Base-by-base conservation (phyloP, 35 echinoderm and acorn worm genomes). In the Apostichopus japonicus region DNA sequence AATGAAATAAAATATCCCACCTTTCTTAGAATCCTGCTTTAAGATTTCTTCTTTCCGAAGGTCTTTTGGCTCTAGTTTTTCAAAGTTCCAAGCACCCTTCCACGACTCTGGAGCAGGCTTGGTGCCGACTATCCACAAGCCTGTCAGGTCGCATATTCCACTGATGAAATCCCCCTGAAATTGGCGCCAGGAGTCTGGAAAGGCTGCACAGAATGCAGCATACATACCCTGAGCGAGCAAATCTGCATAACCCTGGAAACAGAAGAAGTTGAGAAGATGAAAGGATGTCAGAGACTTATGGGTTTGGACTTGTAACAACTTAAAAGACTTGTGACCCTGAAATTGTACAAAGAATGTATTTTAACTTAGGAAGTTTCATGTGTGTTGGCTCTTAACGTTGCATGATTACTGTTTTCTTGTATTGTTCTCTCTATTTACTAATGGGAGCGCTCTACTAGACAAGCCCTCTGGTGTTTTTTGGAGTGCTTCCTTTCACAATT, bases 121-220 rank as follows among this genome's bases (percentile, higher is more conserved):
- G 54, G 95, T 96, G 27, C 97, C 97, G 44, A 87, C 92, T 0
- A 99, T 90, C 97, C 97, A 99, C 80, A 94, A 91, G 19, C 91
- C 92, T 10, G 97, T 95, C 83, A 99, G 78, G 65, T 80, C 80
- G 92, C 97, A 99, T 4, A 99, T 90, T 52, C 93, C 93, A 70
- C 79, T 77, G 19, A 93, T 96, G 90, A 99, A 99, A 61, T 95
- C 90, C 58, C 92, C 93, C 63, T 96, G 93, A 96, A 99, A 99
- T 83, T 99, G 97, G 73, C 95, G 77, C 97, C 97, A 99, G 2
- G 97, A 99, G 92, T 96, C 94, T 13, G 97, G 97, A 79, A 99
- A 99, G 0, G 97, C 97, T 9, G 95, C 95, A 90, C 97, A 99
- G 91, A 96, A 99, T 53, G 95, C 65, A 17, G 93, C 62, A 72